Conservation (phyloP, 2,113 vertebrate species). For the Gobius niger region DNA sequence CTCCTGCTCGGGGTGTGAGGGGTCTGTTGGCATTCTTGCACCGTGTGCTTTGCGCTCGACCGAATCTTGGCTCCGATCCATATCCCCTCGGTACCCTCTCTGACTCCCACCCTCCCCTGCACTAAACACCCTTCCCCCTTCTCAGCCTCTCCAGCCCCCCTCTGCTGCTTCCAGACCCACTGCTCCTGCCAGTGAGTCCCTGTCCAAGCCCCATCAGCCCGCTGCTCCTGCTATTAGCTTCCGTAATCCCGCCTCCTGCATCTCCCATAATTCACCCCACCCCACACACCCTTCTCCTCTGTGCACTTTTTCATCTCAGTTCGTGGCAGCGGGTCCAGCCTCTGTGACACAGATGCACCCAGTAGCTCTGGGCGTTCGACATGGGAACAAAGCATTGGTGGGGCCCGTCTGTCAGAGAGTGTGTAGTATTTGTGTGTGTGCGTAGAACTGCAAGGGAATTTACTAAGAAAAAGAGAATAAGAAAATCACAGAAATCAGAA, state of each 20-base stretch:
- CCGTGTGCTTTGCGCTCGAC: slow-evolving; percentile 68
- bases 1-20: slow-evolving; percentile 31
- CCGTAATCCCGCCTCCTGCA: slow-evolving; percentile 40
- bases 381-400: slow-evolving; percentile 64
- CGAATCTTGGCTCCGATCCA: slow-evolving; percentile 65
- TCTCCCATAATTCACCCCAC: slow-evolving; percentile 30
- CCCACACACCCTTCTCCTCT: slow-evolving; percentile 6
- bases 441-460: slow-evolving; percentile 10
- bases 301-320: slow-evolving; percentile 42
- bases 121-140: slow-evolving; percentile 15
- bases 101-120: slow-evolving; percentile 49
- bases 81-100: slow-evolving; percentile 65
- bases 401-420: slow-evolving; percentile 57
- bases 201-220: slow-evolving; percentile 17
- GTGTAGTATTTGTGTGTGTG: slow-evolving; percentile 19
- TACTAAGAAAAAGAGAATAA: slow-evolving; percentile 10
- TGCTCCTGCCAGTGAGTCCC: slow-evolving; percentile 39
- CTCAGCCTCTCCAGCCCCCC: slow-evolving; percentile 48
- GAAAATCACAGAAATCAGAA: slow-evolving; percentile 13
- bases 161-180: slow-evolving; percentile 39
- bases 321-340: slow-evolving; percentile 73
- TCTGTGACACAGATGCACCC: slow-evolving; percentile 67
- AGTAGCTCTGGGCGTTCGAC: slow-evolving; percentile 58
- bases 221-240: slow-evolving; percentile 52
- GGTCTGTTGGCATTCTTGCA: slow-evolving; percentile 66